Conservation (phyloP, 2,797 vertebrate genomes). For the Poecile montanus region DNA sequence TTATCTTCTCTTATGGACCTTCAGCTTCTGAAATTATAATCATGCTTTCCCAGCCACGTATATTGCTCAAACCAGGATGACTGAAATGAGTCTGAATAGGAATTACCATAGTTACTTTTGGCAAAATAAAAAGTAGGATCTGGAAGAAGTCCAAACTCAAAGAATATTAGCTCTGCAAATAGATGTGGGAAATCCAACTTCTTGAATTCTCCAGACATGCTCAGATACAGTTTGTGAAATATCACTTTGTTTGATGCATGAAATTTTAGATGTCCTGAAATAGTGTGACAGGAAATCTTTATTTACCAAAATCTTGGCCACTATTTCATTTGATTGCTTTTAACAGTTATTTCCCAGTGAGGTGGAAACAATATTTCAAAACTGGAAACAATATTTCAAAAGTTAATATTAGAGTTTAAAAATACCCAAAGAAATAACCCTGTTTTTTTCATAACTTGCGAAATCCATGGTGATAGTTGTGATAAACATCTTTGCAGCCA, state of each 20-base stretch:
- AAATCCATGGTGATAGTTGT: not conserved
- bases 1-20: not conserved
- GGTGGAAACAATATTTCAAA: conserved; percentile 14
- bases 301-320: not conserved
- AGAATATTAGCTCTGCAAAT: not conserved
- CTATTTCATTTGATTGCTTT: not conserved
- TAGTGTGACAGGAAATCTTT: not conserved
- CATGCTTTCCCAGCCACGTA: not conserved
- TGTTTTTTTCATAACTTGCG: not conserved
- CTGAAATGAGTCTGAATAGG: not conserved
- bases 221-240: conserved; percentile 7
- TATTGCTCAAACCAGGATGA: not conserved
- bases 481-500: not conserved
- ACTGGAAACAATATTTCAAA: conserved; percentile 19
- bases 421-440: not conserved
- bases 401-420: conserved; percentile 27
- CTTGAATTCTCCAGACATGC: not conserved
- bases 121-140: not conserved
- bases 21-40: not conserved
- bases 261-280: not conserved
- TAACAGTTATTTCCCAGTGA: conserved; percentile 13
- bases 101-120: not conserved
- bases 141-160: conserved; percentile 15
- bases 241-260: not conserved
- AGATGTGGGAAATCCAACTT: conserved; percentile 29